A percentile compares a stretch with the other conserved stretches of the same genome.
These are phyloP conservation scores for Frankliniella intonsa DNA, from an alignment of 2,888 invertebrate genomes.

Conservation along the genomic window DNA sequence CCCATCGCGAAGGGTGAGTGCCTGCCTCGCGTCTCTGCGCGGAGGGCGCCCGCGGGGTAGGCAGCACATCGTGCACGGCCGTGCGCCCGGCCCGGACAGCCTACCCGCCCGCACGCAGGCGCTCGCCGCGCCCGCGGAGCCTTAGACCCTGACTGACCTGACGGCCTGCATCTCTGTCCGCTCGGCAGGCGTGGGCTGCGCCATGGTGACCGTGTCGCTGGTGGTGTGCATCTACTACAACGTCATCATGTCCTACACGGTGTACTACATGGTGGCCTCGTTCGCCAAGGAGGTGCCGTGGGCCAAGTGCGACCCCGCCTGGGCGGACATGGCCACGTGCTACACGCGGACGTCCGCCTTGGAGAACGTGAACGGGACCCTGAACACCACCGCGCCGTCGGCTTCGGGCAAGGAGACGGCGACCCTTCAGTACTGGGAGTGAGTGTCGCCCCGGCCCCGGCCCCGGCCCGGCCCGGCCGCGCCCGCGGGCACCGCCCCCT, in stretches of 20 bases:
- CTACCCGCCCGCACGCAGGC: not conserved
- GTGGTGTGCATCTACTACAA: constrained; percentile 71
- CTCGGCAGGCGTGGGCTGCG: constrained; percentile 42
- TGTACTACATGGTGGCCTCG: constrained; percentile 69
- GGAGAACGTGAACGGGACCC: constrained; percentile 17
- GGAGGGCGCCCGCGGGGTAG: not conserved
- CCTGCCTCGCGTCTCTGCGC: too few relatives aligned
- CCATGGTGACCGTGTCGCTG: constrained; percentile 59
- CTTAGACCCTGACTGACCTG: not conserved
- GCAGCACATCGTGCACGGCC: not conserved
- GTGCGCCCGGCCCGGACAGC: not conserved
- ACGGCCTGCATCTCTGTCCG: not conserved
- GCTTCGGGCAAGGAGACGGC: constrained; percentile 42
- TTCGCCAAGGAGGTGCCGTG: constrained; percentile 60
- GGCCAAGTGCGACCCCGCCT: constrained; percentile 57
- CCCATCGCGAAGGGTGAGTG: constrained; percentile 42
- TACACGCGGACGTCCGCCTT: constrained; percentile 39
- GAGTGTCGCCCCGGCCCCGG: constrained; percentile 37
- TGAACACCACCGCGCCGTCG: not conserved
- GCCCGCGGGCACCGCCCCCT: not conserved
- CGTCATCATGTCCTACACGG: constrained; percentile 72
- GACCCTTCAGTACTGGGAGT: constrained; percentile 46
- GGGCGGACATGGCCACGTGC: constrained; percentile 44
- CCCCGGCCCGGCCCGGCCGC: not conserved
- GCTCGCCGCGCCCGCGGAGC: not conserved